These are phyloP conservation scores for Muscina levida DNA, from an alignment of 2,888 invertebrate genomes.

Conservation along the genomic window DNA sequence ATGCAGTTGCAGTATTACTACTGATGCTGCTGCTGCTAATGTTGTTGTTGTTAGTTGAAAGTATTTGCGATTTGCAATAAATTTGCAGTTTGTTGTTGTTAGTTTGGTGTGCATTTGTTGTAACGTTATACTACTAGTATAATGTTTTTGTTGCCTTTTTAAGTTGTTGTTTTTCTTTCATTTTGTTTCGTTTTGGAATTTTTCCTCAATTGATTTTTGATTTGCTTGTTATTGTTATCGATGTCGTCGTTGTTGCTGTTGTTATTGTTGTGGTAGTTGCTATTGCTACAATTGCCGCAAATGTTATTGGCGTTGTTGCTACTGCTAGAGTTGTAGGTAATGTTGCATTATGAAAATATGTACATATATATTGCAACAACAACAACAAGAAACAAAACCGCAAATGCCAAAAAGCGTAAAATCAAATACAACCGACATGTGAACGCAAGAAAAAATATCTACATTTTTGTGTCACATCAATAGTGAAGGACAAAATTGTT, in stretches of 20 bases:
- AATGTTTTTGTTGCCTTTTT: neutral
- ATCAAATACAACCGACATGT: neutral
- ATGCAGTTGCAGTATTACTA: constrained; percentile 10
- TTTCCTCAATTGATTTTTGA: constrained; percentile 33
- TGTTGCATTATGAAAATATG: constrained; percentile 43
- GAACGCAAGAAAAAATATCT: neutral
- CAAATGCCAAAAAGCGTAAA: constrained; percentile 48
- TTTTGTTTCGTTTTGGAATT: constrained; percentile 32
- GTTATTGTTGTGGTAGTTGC: neutral
- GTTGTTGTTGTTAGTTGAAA: constrained; percentile 41
- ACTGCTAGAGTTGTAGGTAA: neutral
- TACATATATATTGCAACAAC: too few species aligned
- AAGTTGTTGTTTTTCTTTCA: constrained; percentile 28
- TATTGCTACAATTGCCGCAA: neutral
- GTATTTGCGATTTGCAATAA: constrained; percentile 50
- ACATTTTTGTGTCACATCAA: constrained; percentile 19
- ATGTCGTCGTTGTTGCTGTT: constrained; percentile 32
- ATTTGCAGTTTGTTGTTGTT: constrained; percentile 32
- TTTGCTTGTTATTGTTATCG: constrained; percentile 27
- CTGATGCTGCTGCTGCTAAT: constrained; percentile 27
- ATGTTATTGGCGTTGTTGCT: constrained; percentile 5
- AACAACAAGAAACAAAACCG: too few species aligned
- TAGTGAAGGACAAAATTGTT: constrained; percentile 20
- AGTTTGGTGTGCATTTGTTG: constrained; percentile 16
- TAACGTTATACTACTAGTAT: constrained; percentile 24